Evolutionary conservation across 2,113 vertebrate species (phyloP).

Genomic region (Mobula birostris): DNA sequence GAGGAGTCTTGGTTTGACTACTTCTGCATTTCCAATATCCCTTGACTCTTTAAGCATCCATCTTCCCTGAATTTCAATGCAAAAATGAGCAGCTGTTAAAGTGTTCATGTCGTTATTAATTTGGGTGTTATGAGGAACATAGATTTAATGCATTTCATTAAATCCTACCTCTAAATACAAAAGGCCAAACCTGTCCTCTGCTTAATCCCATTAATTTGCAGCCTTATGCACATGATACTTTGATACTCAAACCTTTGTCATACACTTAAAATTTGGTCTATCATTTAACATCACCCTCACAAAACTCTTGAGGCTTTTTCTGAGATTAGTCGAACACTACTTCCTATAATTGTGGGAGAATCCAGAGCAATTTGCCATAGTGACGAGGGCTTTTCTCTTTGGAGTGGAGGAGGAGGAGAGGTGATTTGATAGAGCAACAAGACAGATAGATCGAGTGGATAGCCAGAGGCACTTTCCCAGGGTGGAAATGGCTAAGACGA

Average conservation of each 20-base stretch:
- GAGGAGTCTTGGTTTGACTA: neutral
- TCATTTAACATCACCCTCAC: neutral
- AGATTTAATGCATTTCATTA: neutral
- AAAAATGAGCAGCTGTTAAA: neutral
- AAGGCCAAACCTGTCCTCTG: neutral
- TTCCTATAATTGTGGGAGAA: neutral
- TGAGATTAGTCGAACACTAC: neutral
- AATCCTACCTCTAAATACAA: neutral
- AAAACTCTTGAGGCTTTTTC: neutral
- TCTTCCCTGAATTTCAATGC: neutral
- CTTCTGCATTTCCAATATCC: neutral
- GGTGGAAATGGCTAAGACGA: too few relatives aligned
- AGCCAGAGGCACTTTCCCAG: too few relatives aligned
- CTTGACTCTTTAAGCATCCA: neutral
- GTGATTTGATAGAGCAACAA: too few relatives aligned
- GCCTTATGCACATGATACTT: neutral
- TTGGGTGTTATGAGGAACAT: neutral
- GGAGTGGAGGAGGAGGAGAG: too few relatives aligned
- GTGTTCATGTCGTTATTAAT: neutral
- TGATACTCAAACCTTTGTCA: neutral
- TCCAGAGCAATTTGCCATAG: too few relatives aligned
- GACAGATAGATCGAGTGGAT: too few relatives aligned
- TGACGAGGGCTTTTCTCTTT: too few relatives aligned
- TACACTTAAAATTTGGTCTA: neutral
- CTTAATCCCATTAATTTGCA: neutral